Percentiles rank a stretch among this genome's conserved stretches.
These are phyloP conservation scores for Corydoras maculifer DNA, from an alignment of 2,113 vertebrate species.

Conservation along the genomic window DNA sequence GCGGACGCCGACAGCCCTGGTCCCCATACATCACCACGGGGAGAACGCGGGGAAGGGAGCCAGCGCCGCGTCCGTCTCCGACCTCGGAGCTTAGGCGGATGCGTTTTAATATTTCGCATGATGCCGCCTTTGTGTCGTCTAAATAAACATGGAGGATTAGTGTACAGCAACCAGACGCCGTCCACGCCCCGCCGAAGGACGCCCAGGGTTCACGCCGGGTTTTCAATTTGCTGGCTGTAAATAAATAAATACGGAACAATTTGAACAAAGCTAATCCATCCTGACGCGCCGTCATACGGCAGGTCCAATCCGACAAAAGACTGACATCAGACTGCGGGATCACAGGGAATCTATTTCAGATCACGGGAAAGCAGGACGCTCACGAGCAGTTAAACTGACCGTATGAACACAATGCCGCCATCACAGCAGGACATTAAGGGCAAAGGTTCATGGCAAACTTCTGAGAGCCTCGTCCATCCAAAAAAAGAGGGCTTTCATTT, in stretches of 20 bases:
- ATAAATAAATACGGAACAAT: slow-evolving; percentile 1
- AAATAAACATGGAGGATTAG: slow-evolving; percentile 55
- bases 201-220: not conserved
- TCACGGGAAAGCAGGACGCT: not conserved
- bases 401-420: too few species aligned
- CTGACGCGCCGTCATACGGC: slow-evolving; percentile 10
- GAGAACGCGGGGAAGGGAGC: slow-evolving; percentile 8
- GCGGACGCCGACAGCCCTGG: slow-evolving; percentile 77
- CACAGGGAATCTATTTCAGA: not conserved
- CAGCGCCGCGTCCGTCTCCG: slow-evolving; percentile 47
- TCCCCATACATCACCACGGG: slow-evolving; percentile 59
- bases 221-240: slow-evolving; percentile 31
- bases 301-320: not conserved
- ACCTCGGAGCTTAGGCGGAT: slow-evolving; percentile 50
- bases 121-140: slow-evolving; percentile 46
- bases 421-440: too few species aligned
- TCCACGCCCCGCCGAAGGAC: not conserved
- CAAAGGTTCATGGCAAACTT: too few species aligned
- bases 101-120: slow-evolving; percentile 51
- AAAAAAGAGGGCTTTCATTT: too few species aligned
- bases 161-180: slow-evolving; percentile 48
- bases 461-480: too few species aligned
- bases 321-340: not conserved
- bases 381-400: too few species aligned
- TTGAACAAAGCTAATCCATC: slow-evolving; percentile 34